phyloP scores from a whole-genome alignment of 2,888 invertebrate genomes.

The Gari tellinella region DNA sequence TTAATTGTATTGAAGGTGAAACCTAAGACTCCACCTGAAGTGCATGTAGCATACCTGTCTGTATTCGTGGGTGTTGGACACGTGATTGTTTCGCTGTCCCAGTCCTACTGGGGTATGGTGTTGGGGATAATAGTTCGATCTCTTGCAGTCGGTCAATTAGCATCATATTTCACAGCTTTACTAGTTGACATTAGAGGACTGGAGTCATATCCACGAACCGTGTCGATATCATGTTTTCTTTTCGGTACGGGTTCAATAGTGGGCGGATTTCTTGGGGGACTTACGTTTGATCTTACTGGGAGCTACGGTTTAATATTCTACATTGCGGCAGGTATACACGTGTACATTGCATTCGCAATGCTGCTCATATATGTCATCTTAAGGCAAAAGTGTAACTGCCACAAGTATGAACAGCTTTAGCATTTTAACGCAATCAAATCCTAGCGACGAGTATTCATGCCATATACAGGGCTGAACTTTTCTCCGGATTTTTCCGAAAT shows the following conservation, averaged over 20 bases:
- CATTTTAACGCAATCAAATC: too few relatives aligned
- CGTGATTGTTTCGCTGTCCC: constrained; percentile 5
- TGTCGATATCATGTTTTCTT: constrained; percentile 26
- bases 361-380: too few relatives aligned
- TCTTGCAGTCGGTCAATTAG: constrained; percentile 13
- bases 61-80: constrained; percentile 24
- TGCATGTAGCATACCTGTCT: constrained; percentile 14
- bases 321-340: too few relatives aligned
- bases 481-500: too few relatives aligned
- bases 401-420: too few relatives aligned
- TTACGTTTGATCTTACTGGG: constrained; percentile 40
- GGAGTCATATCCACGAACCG: constrained; percentile 29
- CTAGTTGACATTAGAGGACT: constrained; percentile 36
- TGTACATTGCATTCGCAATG: too few relatives aligned
- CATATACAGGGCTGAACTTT: too few relatives aligned
- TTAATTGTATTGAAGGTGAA: constrained; percentile 16
- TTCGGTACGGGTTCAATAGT: constrained; percentile 15
- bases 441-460: too few relatives aligned
- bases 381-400: too few relatives aligned
- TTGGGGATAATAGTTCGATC: constrained; percentile 34
- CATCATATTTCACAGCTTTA: constrained; percentile 18
- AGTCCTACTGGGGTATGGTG: constrained; percentile 27
- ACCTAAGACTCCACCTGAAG: constrained; percentile 20
- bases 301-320: constrained; percentile 43
- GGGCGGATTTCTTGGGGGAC: constrained; percentile 44